phyloP scores from a whole-genome alignment of 2,113 vertebrate species.

The Pseudorectes ferrugineus region DNA sequence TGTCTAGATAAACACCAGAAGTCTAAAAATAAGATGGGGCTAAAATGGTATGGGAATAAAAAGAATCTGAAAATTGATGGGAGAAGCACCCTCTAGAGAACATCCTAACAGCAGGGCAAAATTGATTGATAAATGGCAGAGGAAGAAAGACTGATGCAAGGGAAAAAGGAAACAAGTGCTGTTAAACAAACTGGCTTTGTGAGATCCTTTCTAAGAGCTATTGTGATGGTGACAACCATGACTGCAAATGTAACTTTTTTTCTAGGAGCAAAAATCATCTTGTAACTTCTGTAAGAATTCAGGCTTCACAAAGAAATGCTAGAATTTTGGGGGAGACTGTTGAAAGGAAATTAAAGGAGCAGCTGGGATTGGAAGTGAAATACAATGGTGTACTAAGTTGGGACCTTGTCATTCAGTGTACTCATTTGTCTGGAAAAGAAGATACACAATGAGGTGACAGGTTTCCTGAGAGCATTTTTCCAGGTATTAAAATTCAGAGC shows the following conservation, averaged over 20 bases:
- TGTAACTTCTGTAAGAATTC: background rate
- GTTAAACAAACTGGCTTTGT: background rate
- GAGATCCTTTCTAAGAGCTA: background rate
- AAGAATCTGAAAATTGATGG: background rate
- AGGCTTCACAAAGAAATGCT: background rate
- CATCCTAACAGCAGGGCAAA: background rate
- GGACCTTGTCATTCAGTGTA: background rate
- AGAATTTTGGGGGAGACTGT: background rate
- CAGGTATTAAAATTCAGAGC: conserved; percentile 8
- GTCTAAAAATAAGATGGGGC: background rate
- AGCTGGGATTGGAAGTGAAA: background rate
- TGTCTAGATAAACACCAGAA: background rate
- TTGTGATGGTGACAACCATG: background rate
- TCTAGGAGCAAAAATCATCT: background rate
- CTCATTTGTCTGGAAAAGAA: background rate
- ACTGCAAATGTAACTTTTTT: background rate
- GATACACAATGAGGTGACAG: background rate
- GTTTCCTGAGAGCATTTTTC: background rate
- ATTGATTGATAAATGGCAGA: background rate
- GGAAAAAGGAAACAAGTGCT: background rate
- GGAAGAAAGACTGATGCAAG: background rate
- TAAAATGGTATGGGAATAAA: background rate
- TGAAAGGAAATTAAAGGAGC: background rate
- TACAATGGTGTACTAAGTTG: background rate
- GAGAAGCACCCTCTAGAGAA: background rate